Conservation (phyloP, 2,888 invertebrate genomes). For the Tribolium freemani region DNA sequence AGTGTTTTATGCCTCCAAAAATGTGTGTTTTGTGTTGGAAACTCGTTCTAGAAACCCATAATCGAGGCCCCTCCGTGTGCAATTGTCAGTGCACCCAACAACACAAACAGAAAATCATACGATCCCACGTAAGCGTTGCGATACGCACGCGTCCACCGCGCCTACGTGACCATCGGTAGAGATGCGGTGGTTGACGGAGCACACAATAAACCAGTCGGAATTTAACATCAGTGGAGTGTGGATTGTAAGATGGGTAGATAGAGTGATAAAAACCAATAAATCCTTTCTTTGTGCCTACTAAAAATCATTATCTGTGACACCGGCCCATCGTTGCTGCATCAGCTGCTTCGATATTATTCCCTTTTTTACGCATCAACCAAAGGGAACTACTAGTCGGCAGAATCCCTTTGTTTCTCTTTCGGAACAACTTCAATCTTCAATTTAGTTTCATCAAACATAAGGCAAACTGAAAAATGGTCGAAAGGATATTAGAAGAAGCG, state of each 20-base stretch:
- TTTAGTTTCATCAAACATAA: background rate
- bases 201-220: constrained; percentile 63
- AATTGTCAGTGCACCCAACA: constrained; percentile 7
- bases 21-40: background rate
- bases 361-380: background rate
- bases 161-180: constrained; percentile 42
- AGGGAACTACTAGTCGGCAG: background rate
- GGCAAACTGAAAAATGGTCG: constrained; percentile 70
- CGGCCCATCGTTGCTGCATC: constrained; percentile 47
- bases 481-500: constrained; percentile 76
- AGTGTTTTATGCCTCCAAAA: too few species aligned
- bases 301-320: constrained; percentile 53
- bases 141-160: constrained; percentile 26
- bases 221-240: constrained; percentile 65
- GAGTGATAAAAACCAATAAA: constrained; percentile 61
- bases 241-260: constrained; percentile 63
- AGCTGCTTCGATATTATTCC: constrained; percentile 5
- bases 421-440: background rate
- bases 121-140: constrained; percentile 47
- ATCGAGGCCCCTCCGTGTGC: constrained; percentile 2
- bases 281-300: constrained; percentile 61
- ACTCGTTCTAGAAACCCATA: constrained; percentile 15
- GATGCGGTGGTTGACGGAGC: constrained; percentile 30
- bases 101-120: constrained; percentile 31
- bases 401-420: constrained; percentile 10